These are phyloP conservation scores for Cyrtorhinus lividipennis DNA, from an alignment of 1,140 invertebrate genomes.

Conservation along the genomic window DNA sequence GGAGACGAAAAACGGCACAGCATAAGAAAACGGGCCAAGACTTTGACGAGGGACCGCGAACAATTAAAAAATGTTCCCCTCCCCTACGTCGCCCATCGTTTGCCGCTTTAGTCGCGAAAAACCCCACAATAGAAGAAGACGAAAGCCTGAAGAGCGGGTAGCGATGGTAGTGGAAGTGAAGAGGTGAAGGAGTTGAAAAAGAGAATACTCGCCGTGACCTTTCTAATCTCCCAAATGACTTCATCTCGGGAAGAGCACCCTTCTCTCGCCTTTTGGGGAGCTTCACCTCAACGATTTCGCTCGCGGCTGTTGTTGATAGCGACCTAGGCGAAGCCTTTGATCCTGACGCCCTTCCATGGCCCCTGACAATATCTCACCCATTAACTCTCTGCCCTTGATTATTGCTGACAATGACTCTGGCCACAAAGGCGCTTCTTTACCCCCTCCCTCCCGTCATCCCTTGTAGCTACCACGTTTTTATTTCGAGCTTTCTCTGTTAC, in stretches of 20 bases:
- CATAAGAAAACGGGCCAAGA: background rate
- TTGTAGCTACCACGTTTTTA: background rate
- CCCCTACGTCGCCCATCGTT: background rate
- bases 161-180: background rate
- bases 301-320: conserved; percentile 6
- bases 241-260: conserved; percentile 3
- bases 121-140: too few relatives aligned
- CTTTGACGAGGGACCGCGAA: conserved; percentile 6
- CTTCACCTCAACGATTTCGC: conserved; percentile 5
- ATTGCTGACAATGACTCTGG: conserved; percentile 7
- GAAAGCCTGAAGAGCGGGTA: background rate
- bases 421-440: conserved; percentile 3
- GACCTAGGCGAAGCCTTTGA: background rate
- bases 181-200: too few relatives aligned
- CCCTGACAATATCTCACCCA: conserved; percentile 9
- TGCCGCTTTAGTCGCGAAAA: too few relatives aligned
- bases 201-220: background rate
- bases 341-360: background rate
- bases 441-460: background rate
- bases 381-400: conserved; percentile 9
- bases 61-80: conserved; percentile 3
- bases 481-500: conserved; percentile 7
- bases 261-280: background rate
- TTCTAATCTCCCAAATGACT: conserved; percentile 9
- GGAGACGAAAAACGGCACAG: background rate